Base-by-base conservation (phyloP, 2,113 vertebrate genomes). In the Lichenostomus cassidix region DNA sequence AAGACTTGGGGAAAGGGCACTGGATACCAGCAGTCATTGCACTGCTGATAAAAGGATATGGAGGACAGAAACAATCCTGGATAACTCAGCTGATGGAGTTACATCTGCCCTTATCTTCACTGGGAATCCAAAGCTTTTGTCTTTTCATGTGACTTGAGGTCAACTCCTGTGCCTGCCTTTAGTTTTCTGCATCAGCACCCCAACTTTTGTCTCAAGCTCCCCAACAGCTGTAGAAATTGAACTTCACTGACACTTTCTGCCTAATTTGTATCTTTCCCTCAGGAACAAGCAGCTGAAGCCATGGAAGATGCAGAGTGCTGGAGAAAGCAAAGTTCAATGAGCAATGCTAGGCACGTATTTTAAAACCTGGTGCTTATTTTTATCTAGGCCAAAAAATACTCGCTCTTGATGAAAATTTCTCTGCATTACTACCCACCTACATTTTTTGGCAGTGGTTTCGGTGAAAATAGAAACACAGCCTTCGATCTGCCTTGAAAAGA, bases 401-500 rank as follows among this genome's bases (percentile, higher is more conserved):
- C 12, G 2, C 29, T 80, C 29, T 65, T 65, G 31, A 52, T 85
- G 31, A 85, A 94, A 92, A 89, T 19, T 27, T 52, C 56, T 56
- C 21, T 20, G 9, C 25, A 12, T 42, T 77, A 64, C 13, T 49
- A 49, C 9, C 47, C 44, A 94, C 27, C 4, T 44, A n/a, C 12
- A 5, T 41, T 62, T 67, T 65, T 46, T 63, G 47, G 29, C 21
- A 82, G 46, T 33, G 10, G 31, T 73, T 87, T 80, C 50, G 39
- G 83, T 24, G 37, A 59, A 49, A 96, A 41, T 12, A 96, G 67
- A 95, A 96, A 87, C 83, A 88, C 62, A 41, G 55, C 90, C 29
- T 20, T 92, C 87, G 92, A 92, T 33, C 13, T 92, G 89, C 69
- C 27, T 91, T 35, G 42, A 83, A 92, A 95, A 52, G 24, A 90